Conservation (phyloP, 2,888 invertebrate species). For the Amphipoea lucens region DNA sequence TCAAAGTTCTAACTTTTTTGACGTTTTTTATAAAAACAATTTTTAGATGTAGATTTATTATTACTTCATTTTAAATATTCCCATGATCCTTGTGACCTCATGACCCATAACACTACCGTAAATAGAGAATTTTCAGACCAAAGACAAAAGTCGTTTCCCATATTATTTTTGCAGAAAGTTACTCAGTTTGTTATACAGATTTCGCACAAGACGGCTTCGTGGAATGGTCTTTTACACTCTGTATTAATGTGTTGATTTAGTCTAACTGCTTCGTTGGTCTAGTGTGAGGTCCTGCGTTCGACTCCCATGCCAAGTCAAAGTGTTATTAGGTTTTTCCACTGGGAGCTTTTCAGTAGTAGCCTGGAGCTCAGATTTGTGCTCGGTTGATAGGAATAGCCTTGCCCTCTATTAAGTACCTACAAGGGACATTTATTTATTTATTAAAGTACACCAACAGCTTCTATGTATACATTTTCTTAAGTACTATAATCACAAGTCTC, state of each 20-base stretch:
- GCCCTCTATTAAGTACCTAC: no score
- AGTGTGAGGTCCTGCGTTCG: background rate
- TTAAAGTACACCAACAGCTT: no score
- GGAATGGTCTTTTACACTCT: background rate
- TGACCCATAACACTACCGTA: background rate
- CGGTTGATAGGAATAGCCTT: background rate
- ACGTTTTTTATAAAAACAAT: background rate
- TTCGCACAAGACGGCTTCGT: background rate
- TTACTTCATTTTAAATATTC: background rate
- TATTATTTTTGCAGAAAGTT: background rate
- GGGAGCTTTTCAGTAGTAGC: background rate
- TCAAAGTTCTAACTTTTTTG: background rate
- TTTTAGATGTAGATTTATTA: background rate
- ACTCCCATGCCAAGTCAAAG: background rate
- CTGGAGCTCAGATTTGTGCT: background rate
- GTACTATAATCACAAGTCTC: no score
- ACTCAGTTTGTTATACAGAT: background rate
- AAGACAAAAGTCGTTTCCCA: background rate
- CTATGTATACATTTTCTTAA: no score
- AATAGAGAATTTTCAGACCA: background rate
- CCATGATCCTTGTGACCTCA: background rate
- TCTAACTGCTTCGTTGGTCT: background rate
- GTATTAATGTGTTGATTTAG: background rate
- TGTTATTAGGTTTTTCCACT: background rate
- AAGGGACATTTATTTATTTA: no score